A percentile compares a stretch with the other conserved stretches of the same genome.
These are phyloP conservation scores for Carterocephalus palaemon DNA, from an alignment of 2,888 invertebrate species.

Conservation along the genomic window DNA sequence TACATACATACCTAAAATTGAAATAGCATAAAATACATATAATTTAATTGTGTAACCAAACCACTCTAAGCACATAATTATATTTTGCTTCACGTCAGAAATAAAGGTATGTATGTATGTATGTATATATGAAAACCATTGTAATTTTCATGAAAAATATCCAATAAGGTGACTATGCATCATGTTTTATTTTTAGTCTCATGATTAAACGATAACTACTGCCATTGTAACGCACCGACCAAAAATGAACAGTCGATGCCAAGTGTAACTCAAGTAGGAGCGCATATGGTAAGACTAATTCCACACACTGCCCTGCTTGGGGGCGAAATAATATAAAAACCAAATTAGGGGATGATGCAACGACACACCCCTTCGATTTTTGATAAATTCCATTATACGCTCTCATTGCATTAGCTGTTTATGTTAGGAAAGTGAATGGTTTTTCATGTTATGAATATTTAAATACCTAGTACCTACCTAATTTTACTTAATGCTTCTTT, in stretches of 20 bases:
- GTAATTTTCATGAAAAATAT: too few species aligned
- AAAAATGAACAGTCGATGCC: conserved; percentile 63
- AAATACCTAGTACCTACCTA: too few species aligned
- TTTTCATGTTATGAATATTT: conserved; percentile 14
- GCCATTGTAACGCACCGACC: conserved; percentile 39
- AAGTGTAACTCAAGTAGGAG: conserved; percentile 72
- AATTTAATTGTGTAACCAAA: too few species aligned
- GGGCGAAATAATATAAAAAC: conserved; percentile 74
- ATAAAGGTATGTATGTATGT: too few species aligned
- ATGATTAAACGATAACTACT: background rate
- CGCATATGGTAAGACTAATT: conserved; percentile 79
- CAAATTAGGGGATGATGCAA: conserved; percentile 77
- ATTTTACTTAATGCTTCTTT: too few species aligned
- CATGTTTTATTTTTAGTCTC: too few species aligned
- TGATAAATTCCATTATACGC: conserved; percentile 76
- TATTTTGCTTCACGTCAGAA: too few species aligned
- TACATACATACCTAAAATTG: too few species aligned
- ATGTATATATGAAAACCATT: too few species aligned
- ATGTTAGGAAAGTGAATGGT: conserved; percentile 25
- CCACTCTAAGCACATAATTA: too few species aligned
- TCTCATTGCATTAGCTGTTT: conserved; percentile 61
- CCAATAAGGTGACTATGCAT: too few species aligned
- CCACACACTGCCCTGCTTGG: conserved; percentile 55
- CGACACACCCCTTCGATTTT: conserved; percentile 76
- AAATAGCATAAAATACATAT: too few species aligned